Evolutionary conservation across 2,797 vertebrate genomes (phyloP).

Genomic region (Takifugu rubripes): DNA sequence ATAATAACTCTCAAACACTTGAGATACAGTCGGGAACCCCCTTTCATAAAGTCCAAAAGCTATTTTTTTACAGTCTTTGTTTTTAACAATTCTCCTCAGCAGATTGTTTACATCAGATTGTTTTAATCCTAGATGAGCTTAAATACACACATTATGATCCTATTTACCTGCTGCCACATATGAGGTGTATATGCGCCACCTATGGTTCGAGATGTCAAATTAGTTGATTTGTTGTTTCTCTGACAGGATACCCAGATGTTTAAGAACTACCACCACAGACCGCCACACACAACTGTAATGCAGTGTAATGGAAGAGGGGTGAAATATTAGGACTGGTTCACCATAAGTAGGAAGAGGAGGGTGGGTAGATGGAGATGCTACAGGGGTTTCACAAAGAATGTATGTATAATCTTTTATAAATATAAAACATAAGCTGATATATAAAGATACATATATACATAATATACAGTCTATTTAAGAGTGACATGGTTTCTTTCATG

Average conservation of each 20-base stretch:
- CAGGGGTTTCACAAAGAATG: constrained; percentile 67
- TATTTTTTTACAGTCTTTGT: constrained; percentile 20
- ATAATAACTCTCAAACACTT: too few relatives aligned
- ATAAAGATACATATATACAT: constrained; percentile 51
- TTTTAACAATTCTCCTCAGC: constrained; percentile 34
- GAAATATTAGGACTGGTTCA: constrained; percentile 13
- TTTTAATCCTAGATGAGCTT: constrained; percentile 13
- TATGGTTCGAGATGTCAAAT: too few relatives aligned
- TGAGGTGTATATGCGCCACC: too few relatives aligned
- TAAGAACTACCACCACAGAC: constrained; percentile 20
- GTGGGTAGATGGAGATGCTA: constrained; percentile 19
- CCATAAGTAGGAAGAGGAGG: constrained; percentile 30
- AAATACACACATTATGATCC: constrained; percentile 26
- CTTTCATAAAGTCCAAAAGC: constrained; percentile 19
- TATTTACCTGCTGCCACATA: constrained; percentile 28
- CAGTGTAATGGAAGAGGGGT: constrained; percentile 21
- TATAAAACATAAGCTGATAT: constrained; percentile 64
- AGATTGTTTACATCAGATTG: constrained; percentile 28
- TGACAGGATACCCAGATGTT: constrained; percentile 52
- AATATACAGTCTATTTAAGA: constrained; percentile 46
- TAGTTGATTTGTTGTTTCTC: not conserved
- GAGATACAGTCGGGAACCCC: too few relatives aligned
- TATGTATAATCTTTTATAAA: constrained; percentile 72
- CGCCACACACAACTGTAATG: constrained; percentile 17
- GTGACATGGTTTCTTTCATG: constrained; percentile 48